phyloP scores from a whole-genome alignment of 30 jellyfish, hydroid and myxozoan species.

The Aurelia coerulea region DNA sequence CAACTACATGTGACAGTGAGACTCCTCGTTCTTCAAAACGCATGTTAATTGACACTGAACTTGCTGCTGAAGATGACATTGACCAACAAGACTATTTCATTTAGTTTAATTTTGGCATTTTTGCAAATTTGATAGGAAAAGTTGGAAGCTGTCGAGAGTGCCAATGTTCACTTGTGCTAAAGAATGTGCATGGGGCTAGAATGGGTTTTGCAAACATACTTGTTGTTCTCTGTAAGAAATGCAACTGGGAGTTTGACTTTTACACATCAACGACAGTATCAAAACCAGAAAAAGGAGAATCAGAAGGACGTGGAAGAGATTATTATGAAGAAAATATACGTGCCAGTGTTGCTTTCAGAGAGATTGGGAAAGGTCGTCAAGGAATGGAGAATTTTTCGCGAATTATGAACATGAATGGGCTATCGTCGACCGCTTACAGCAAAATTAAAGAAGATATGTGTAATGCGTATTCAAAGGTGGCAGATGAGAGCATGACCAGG shows the following conservation, averaged over 20 bases:
- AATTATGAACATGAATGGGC: conserved; percentile 25
- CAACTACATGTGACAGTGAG: too few species aligned
- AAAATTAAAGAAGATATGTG: conserved; percentile 1
- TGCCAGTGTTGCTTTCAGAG: conserved; percentile 44
- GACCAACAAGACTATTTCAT: too few species aligned
- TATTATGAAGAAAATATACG: conserved; percentile 35
- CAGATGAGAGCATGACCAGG: conserved; percentile 8
- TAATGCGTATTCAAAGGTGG: conserved; percentile 21
- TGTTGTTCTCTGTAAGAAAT: not conserved
- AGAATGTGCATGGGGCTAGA: not conserved
- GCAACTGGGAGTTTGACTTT: not conserved
- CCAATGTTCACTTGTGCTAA: too few species aligned
- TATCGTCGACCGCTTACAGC: conserved; percentile 4
- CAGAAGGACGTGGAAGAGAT: not conserved
- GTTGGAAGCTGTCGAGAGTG: too few species aligned
- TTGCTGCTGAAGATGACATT: too few species aligned
- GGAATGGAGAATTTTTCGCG: conserved; percentile 35
- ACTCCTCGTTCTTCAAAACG: too few species aligned
- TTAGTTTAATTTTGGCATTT: too few species aligned
- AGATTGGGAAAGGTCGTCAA: conserved; percentile 45
- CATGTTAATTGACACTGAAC: too few species aligned
- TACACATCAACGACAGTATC: not conserved
- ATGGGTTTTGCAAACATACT: conserved; percentile 13
- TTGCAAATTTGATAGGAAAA: too few species aligned
- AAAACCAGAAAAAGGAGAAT: not conserved